A percentile compares a stretch with the other conserved stretches of the same genome.
These are phyloP conservation scores for Saturnia japonica DNA, from an alignment of 2,888 invertebrate species.

Conservation along the genomic window DNA sequence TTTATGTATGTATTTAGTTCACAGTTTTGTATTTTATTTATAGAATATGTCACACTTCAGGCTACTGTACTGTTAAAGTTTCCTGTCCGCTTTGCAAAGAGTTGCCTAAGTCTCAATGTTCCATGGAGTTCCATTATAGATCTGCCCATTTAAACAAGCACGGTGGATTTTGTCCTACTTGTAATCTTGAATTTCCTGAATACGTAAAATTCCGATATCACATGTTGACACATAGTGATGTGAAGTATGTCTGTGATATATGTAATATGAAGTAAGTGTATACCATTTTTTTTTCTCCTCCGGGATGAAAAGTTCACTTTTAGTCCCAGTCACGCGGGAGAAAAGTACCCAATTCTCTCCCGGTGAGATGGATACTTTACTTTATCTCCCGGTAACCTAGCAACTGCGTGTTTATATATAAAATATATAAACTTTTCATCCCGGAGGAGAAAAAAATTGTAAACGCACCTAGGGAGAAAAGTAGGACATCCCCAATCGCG, in stretches of 20 bases:
- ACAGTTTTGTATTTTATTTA: not conserved
- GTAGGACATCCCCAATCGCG: too few relatives aligned
- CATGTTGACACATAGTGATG: constrained; percentile 38
- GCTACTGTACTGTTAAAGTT: constrained; percentile 24
- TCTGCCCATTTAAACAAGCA: constrained; percentile 48
- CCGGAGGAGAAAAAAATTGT: too few relatives aligned
- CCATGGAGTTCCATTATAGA: constrained; percentile 59
- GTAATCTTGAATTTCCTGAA: constrained; percentile 40
- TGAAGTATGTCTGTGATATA: constrained; percentile 48
- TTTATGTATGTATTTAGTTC: not conserved
- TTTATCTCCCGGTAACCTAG: too few relatives aligned
- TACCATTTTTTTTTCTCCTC: not conserved
- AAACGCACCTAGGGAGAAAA: too few relatives aligned
- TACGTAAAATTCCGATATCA: constrained; percentile 48
- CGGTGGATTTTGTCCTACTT: constrained; percentile 52
- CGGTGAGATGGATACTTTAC: too few relatives aligned
- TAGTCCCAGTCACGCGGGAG: too few relatives aligned
- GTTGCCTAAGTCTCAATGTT: constrained; percentile 24
- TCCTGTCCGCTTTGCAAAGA: constrained; percentile 50
- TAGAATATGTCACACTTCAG: constrained; percentile 23
- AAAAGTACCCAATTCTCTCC: too few relatives aligned
- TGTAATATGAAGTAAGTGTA: constrained; percentile 52
- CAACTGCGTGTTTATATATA: too few relatives aligned
- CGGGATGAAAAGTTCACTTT: too few relatives aligned
- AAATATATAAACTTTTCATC: too few relatives aligned